Base-by-base conservation (phyloP, 2,888 invertebrate species). In the Macaria liturata region DNA sequence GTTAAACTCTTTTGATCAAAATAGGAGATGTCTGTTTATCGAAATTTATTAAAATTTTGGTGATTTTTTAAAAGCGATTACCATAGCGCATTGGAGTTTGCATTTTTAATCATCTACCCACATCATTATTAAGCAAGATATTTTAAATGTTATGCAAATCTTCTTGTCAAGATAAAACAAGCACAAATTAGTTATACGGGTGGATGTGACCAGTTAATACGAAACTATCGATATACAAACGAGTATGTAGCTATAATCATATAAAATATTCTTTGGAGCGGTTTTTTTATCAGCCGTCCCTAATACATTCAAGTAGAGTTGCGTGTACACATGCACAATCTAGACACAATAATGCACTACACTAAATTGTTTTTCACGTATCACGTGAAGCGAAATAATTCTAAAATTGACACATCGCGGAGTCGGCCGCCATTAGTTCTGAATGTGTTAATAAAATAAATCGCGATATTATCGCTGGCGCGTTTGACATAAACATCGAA, bases 401-500 rank as follows among this genome's bases (percentile, higher is more conserved):
- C 59, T 61, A 49, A 61, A 64, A 63, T 60, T 63, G 59, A 62
- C 54, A 64, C 62, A 67, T 61, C 61, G 60, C 55, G 54, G 75
- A 76, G 77, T 76, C 78, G 73, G 74, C 71, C 71, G 67, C 83
- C 83, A 84, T 86, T 86, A 86, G 75, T 81, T 61, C 75, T 73
- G 75, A 80, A 83, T 80, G 84, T 86, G 83, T 83, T 85, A 86
- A 84, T 85, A 84, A 84, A 86, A 87, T 88, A 88, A 87, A 88
- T 88, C 79, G 86, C 81, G 83, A 84, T 87, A 84, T 86, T 89
- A 91, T 90, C 91, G 83, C 72, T 71, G 74, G 74, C 80, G 81
- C 78, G 83, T 86, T 88, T 88, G 88, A 89, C 90, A 84, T 78
- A 85, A 86, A 91, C 90, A 91, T 88, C 83, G 88, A 86, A 91